Evolutionary conservation across 2,797 vertebrate genomes (phyloP).

Genomic region (Pseudochromis fuscus): DNA sequence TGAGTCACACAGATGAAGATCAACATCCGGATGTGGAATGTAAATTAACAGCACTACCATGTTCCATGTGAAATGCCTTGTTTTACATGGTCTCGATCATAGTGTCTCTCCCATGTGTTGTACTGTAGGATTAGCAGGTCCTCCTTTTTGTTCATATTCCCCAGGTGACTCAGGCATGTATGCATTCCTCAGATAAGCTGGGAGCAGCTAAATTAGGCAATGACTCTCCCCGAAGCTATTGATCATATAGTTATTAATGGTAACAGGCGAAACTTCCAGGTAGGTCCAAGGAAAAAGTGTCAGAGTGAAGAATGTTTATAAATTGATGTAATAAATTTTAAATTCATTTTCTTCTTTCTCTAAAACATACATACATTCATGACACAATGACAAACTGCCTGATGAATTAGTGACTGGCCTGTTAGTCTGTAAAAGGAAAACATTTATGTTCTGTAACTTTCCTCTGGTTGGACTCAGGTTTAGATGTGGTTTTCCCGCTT

Average conservation of each 20-base stretch:
- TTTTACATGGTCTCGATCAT: conserved; percentile 1
- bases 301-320: neutral
- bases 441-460: conserved; percentile 46
- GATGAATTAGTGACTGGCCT: neutral
- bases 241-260: conserved; percentile 11
- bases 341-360: neutral
- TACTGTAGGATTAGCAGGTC: neutral
- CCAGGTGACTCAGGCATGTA: conserved; percentile 26
- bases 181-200: conserved; percentile 44
- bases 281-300: neutral
- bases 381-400: neutral
- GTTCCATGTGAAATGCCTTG: neutral
- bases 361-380: neutral
- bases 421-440: conserved; percentile 23
- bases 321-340: no score
- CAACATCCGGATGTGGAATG: conserved; percentile 4
- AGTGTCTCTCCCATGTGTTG: neutral
- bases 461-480: conserved; percentile 10
- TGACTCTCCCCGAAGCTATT: neutral
- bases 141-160: conserved; percentile 2
- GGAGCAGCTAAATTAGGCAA: conserved; percentile 28
- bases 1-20: conserved; percentile 18
- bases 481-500: conserved; percentile 17
- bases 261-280: neutral
- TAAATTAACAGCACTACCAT: neutral